phyloP scores from a whole-genome alignment of 2,797 vertebrate genomes.

The Australoheros facetus region DNA sequence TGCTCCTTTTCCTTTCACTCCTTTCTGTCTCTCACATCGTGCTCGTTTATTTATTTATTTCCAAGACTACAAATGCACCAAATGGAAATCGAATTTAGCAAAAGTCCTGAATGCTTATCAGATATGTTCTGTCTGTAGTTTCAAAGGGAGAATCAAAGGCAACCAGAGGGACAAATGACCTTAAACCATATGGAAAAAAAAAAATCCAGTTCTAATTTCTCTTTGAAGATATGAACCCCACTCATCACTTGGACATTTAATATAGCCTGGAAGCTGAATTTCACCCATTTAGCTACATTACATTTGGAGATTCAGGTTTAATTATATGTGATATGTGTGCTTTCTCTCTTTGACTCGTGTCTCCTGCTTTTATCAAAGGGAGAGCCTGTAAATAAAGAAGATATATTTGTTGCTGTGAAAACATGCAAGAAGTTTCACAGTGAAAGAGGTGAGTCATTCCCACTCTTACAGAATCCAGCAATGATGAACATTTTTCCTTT shows the following conservation, averaged over 20 bases:
- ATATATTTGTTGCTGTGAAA: slow-evolving; percentile 96
- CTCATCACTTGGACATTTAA: slow-evolving; percentile 35
- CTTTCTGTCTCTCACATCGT: background rate
- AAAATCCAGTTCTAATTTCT: slow-evolving; percentile 18
- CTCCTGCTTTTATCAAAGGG: slow-evolving; percentile 78
- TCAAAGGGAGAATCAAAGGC: slow-evolving; percentile 15
- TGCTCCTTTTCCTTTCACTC: background rate
- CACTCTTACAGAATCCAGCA: background rate
- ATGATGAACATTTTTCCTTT: background rate
- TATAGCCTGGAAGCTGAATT: background rate
- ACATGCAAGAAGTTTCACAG: slow-evolving; percentile 94
- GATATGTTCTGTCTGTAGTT: background rate
- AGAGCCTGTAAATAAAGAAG: slow-evolving; percentile 85
- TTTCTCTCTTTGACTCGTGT: slow-evolving; percentile 20
- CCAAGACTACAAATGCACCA: background rate
- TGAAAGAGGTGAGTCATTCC: slow-evolving; percentile 89
- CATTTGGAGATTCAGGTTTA: slow-evolving; percentile 9
- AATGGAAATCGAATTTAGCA: background rate
- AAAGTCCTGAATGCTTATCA: slow-evolving; percentile 1
- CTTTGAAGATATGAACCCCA: slow-evolving; percentile 23
- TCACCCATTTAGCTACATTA: background rate
- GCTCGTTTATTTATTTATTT: background rate
- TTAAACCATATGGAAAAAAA: slow-evolving; percentile 13
- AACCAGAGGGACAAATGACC: slow-evolving; percentile 27
- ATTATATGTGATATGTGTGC: slow-evolving; percentile 4